phyloP scores from a whole-genome alignment of 1,140 invertebrate species.

The Sinonovacula constricta region DNA sequence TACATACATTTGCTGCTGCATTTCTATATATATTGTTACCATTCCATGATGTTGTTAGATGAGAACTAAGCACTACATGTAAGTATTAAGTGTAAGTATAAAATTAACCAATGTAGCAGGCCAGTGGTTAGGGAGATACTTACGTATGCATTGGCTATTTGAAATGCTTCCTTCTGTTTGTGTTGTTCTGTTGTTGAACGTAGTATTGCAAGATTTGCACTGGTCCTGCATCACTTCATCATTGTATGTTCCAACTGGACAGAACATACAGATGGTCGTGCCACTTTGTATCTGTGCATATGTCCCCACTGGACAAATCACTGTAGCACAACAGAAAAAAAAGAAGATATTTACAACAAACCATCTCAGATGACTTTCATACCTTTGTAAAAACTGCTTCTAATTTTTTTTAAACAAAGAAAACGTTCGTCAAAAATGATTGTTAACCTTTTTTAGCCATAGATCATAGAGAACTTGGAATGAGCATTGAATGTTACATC shows the following conservation, averaged over 20 bases:
- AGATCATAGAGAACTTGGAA: too few relatives aligned
- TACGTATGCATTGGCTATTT: not conserved
- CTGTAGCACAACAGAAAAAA: too few relatives aligned
- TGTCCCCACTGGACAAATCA: constrained; percentile 3
- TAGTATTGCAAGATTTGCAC: constrained; percentile 2
- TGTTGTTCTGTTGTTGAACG: not conserved
- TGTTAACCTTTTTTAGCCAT: too few relatives aligned
- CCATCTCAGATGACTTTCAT: not conserved
- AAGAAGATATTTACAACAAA: not conserved
- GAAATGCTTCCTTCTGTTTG: not conserved
- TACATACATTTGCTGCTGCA: too few relatives aligned
- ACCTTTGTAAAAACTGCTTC: not conserved
- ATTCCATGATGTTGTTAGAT: too few relatives aligned
- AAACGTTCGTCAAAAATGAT: too few relatives aligned
- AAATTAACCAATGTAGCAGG: too few relatives aligned
- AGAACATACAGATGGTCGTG: not conserved
- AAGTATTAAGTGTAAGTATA: too few relatives aligned
- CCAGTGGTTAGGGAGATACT: not conserved
- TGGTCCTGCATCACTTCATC: not conserved
- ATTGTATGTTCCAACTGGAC: not conserved
- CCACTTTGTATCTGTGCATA: not conserved
- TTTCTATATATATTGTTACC: too few relatives aligned
- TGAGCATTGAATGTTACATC: too few relatives aligned
- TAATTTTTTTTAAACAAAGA: too few relatives aligned
- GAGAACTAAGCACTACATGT: too few relatives aligned